phyloP scores from a whole-genome alignment of 2,797 vertebrate species.

The Todus mexicanus region DNA sequence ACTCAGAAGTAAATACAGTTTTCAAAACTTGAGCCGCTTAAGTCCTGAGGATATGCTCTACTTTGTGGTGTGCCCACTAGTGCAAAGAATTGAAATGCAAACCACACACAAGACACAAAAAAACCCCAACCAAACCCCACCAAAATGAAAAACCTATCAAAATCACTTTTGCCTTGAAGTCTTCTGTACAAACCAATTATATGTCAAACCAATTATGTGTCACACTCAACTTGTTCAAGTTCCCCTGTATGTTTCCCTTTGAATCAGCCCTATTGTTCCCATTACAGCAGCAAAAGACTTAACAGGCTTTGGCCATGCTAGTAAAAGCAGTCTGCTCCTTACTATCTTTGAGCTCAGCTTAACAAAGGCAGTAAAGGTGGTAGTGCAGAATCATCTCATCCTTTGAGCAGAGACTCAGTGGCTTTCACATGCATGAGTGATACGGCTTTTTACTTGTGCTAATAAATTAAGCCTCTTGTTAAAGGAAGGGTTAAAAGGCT shows the following conservation, averaged over 20 bases:
- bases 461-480: background rate
- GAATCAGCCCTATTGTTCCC: background rate
- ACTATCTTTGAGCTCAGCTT: background rate
- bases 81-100: background rate
- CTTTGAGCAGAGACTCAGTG: background rate
- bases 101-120: background rate
- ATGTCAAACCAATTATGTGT: background rate
- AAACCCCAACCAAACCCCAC: too few species aligned
- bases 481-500: background rate
- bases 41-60: background rate
- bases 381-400: background rate
- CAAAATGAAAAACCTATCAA: background rate
- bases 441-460: background rate
- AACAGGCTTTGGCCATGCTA: rapidly evolving
- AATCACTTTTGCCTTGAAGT: background rate
- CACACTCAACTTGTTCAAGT: background rate
- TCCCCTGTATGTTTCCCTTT: background rate
- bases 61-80: background rate
- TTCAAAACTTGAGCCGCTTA: background rate
- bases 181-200: background rate
- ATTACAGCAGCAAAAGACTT: background rate
- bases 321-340: background rate
- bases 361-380: background rate
- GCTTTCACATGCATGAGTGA: background rate
- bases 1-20: background rate